phyloP scores from a whole-genome alignment of 2,888 invertebrate species.

The Cataglyphis cursor region DNA sequence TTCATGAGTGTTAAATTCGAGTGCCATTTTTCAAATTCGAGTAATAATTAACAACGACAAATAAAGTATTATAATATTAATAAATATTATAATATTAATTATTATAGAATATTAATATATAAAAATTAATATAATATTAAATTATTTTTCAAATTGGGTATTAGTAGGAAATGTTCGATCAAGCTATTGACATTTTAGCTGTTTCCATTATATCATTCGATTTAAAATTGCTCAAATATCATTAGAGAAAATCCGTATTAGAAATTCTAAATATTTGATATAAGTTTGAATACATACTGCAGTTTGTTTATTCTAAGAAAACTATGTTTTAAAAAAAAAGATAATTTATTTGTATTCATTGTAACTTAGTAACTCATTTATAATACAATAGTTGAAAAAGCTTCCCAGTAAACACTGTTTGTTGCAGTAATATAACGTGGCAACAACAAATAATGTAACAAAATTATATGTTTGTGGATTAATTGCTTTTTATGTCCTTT shows the following conservation, averaged over 20 bases:
- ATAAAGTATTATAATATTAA: not conserved
- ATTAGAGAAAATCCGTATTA: not conserved
- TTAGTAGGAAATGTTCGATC: constrained; percentile 15
- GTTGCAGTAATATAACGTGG: not conserved
- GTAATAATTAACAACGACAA: constrained; percentile 44
- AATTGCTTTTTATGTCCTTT: too few species aligned
- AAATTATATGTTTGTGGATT: too few species aligned
- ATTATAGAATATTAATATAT: too few species aligned
- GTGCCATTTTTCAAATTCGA: not conserved
- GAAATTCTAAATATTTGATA: not conserved
- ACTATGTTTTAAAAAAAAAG: not conserved
- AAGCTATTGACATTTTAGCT: not conserved
- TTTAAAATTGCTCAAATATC: not conserved
- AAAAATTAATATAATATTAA: too few species aligned
- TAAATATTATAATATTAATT: not conserved
- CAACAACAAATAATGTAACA: not conserved
- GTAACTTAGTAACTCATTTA: not conserved
- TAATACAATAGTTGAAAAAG: not conserved
- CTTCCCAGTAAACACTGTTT: not conserved
- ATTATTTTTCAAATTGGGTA: constrained; percentile 11
- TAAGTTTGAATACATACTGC: not conserved
- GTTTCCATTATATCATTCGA: not conserved
- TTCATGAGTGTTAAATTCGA: not conserved
- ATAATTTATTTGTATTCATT: not conserved
- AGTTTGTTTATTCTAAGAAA: not conserved